Base-by-base conservation (phyloP, 1,140 invertebrate genomes). In the Pogonomyrmex californicus region DNA sequence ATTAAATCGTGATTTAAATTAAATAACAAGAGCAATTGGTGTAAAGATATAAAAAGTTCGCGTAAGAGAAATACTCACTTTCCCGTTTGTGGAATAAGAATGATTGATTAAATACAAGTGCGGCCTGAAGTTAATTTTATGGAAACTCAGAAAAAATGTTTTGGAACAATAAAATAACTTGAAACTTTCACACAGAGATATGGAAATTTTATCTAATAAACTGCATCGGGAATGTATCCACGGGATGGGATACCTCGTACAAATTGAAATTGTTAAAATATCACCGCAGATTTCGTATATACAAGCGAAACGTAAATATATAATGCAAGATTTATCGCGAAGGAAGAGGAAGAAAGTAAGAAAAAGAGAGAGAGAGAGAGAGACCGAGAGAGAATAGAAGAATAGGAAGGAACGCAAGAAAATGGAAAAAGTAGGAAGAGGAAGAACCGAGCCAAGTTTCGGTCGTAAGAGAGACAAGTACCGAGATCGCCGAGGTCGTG, bases 311-410 rank as follows among this genome's bases (percentile, higher is more conserved):
- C 38, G 68, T 83, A 83, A 83, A 83, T 83, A 73, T 75, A 75
- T 83, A 83, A 83, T 83, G 30, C 54, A 81, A 87, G 86, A 90
- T 90, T 90, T 89, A 86, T 87, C 76, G 62, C 79, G 36, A 56
- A 47, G 17, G 10, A 17, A 44, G 36, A 70, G 54, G 77, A 79
- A 41, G 33, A 47, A 78, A 60, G 30, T 49, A 38, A 79, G 58
- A 68, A 54, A 63, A 54, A 51, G 30, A 75, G 62, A 79, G 51
- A 36, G 14, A 12, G 44, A n/a, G 62, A n/a, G 65, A 68, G 41
- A 44, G 54, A 60, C 23, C 23, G 23, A 58, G 54, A 65, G 54
- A 56, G 51, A 70, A 51, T 68, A 47, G 33, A 36, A 47, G 51
- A 33, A 71, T 12, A 47, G 5, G 36, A 58, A 14, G 49, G 44